Evolutionary conservation across 2,888 invertebrate genomes (phyloP), one percentile per base, ranked within the genome.

Genomic region (Tanypteryx hageni): DNA sequence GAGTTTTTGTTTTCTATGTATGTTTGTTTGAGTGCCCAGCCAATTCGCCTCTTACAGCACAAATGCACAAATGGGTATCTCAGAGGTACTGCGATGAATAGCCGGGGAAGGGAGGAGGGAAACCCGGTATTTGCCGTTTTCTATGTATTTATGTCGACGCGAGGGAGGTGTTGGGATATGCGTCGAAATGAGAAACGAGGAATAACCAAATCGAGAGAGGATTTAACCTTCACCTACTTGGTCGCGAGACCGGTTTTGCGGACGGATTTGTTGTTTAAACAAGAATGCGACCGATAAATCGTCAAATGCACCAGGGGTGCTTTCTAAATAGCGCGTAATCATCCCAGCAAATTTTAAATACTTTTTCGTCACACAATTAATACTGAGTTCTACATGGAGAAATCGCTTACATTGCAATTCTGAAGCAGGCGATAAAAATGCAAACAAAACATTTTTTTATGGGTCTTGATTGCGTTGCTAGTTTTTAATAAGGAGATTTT

Each of bases 151-250:
- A 18, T n/a, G 64, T 18, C 16, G 4, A n/a, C 8, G 18, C 64
- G 82, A 82, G 18, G 13, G 8, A 8, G 16, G 16, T 11, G n/a
- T 18, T 16, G 64, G 64, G 64, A 10, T 82, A 59, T 22, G 56
- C 27, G 85, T 58, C 59, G 27, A 14, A n/a, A 57, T 11, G 68
- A 68, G 57, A n/a, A 56, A 57, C 18, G 57, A 85, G 85, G 58
- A 59, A 11, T n/a, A 13, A 44, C 13, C 7, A 58, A 5, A 85
- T 22, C 58, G 59, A 58, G 2, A 59, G 85, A 58, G 85, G 58
- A 58, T 22, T 3, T 57, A 31, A 86, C 86, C 86, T 86, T 86
- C 27, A 61, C 86, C 86, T 31, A 64, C 86, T 86, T 86, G 10
- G 31, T 14, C 11, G 27, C 31, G 5, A 31, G 61, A 61, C 86